Evolutionary conservation across 1,140 invertebrate genomes (phyloP).

Genomic region (Latrodectus geometricus): DNA sequence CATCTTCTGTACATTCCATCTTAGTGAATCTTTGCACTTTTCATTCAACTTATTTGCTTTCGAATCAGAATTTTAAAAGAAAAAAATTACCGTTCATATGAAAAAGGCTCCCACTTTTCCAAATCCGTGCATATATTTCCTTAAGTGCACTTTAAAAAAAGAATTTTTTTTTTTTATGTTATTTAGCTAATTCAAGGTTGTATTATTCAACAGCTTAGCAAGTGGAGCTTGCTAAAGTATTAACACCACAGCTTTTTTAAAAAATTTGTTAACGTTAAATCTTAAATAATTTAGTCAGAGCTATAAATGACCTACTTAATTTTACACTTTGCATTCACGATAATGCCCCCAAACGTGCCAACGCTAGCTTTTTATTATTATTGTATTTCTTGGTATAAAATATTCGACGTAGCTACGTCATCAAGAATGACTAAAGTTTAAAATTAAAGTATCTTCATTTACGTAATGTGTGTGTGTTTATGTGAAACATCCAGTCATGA

Average conservation of each 20-base stretch:
- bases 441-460: conserved; percentile 54
- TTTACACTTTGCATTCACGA: conserved; percentile 12
- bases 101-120: neutral
- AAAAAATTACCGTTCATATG: neutral
- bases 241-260: neutral
- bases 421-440: conserved; percentile 1
- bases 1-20: conserved; percentile 59
- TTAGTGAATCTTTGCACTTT: conserved; percentile 15
- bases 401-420: neutral
- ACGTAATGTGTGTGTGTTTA: conserved; percentile 36
- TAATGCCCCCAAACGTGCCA: conserved; percentile 56
- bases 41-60: neutral
- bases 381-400: conserved; percentile 15
- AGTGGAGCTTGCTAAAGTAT: conserved; percentile 49
- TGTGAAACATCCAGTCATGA: conserved; percentile 38
- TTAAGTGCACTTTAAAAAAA: neutral
- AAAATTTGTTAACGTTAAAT: neutral
- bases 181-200: conserved; percentile 6
- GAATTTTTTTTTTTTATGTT: conserved; percentile 14
- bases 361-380: conserved; percentile 58
- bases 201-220: conserved; percentile 10
- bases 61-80: neutral
- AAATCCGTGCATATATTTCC: neutral
- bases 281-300: neutral
- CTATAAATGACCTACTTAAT: neutral